phyloP scores from a whole-genome alignment of 1,140 invertebrate genomes.

The Hypothenemus hampei region DNA sequence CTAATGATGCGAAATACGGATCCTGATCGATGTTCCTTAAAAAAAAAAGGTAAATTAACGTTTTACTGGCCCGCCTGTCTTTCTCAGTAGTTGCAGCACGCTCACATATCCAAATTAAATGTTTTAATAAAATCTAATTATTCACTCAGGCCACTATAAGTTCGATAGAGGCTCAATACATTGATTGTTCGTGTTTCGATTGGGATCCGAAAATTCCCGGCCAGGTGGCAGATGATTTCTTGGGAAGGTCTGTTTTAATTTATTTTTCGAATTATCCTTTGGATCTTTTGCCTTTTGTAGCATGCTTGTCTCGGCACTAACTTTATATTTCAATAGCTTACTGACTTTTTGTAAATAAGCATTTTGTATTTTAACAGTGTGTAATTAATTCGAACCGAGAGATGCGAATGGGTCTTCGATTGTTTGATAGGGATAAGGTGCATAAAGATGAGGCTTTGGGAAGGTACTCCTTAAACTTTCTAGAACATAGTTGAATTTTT shows the following conservation, averaged over 20 bases:
- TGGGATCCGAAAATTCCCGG: conserved; percentile 77
- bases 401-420: conserved; percentile 43
- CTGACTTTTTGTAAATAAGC: background rate
- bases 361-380: conserved; percentile 9
- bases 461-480: conserved; percentile 71
- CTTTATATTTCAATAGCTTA: background rate
- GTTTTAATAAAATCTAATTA: background rate
- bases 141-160: conserved; percentile 3
- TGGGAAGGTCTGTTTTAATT: conserved; percentile 67
- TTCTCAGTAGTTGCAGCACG: no score
- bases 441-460: conserved; percentile 73
- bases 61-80: no score
- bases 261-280: no score
- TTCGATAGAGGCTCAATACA: conserved; percentile 62
- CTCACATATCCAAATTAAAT: no score
- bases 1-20: no score
- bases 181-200: conserved; percentile 74
- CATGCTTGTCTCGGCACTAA: background rate
- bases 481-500: background rate
- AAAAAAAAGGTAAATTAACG: no score
- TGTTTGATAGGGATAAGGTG: conserved; percentile 77
- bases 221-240: conserved; percentile 75
- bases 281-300: background rate
- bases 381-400: conserved; percentile 10
- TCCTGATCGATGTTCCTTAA: no score